Base-by-base conservation (phyloP, 1,140 invertebrate genomes). In the Luehdorfia chinensis region DNA sequence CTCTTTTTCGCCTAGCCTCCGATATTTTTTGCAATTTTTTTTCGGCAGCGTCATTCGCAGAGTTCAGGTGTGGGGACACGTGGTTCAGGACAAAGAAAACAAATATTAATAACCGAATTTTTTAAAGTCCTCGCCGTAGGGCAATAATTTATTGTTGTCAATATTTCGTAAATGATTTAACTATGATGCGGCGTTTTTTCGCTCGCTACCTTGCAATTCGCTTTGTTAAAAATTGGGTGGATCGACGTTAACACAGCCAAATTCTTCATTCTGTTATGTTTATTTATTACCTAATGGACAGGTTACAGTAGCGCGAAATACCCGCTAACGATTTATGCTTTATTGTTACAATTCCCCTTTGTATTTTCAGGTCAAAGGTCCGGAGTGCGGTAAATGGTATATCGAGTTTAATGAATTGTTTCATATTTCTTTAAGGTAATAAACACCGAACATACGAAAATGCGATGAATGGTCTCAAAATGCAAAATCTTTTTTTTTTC, bases 51-150 rank as follows among this genome's bases (percentile, higher is more conserved):
- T 85, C 81, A 84, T 66, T 64, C 70, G 79, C 78, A 85, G 64
- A 66, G 68, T 68, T 83, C 81, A 85, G 79, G 79, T 84, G 75
- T 69, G 69, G 63, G 70, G 78, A 78, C 81, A 84, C 81, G 77
- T 80, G 81, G 74, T 76, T 43, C 66, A 53, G 59, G 60, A 81
- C 76, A 83, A 84, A 78, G 75, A 81, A 77, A 74, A 69, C 66
- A 77, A 85, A 76, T 80, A 85, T 84, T 84, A 85, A 85, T 85
- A 85, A 81, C 75, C 63, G 75, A 67, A 81, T 83, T 85, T 84
- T 85, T 85, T 84, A 85, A 83, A 81, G 71, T 79, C 76, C 69
- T 69, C 60, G 53, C 48, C 62, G 56, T 55, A 53, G 55, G 65
- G 67, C 68, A 63, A 72, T 76, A 67, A 65, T 66, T 83, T 79